Evolutionary conservation across 2,113 vertebrate genomes (phyloP).

Genomic region (Petromus typicus): DNA sequence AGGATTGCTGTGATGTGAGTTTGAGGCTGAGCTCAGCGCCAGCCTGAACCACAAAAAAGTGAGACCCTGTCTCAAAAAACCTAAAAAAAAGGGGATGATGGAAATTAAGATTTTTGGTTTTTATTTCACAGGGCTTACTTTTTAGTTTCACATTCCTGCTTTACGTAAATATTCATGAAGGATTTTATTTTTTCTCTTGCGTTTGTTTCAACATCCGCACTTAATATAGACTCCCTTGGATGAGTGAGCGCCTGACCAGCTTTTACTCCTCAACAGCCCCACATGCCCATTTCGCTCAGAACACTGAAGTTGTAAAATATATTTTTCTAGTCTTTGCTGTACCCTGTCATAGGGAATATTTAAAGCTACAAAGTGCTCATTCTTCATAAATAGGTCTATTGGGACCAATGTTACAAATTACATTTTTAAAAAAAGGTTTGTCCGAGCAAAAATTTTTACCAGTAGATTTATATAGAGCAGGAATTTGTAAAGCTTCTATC

Average conservation of each 20-base stretch:
- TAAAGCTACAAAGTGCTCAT: neutral
- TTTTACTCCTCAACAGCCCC: slow-evolving; percentile 20
- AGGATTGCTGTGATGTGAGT: too few species aligned
- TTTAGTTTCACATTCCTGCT: slow-evolving; percentile 29
- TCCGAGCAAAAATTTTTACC: neutral
- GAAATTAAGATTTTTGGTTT: slow-evolving; percentile 5
- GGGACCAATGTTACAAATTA: neutral
- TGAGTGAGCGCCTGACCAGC: slow-evolving; percentile 11
- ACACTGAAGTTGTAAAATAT: neutral
- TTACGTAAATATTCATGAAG: slow-evolving; percentile 44
- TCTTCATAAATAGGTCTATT: neutral
- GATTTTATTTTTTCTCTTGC: slow-evolving; percentile 25
- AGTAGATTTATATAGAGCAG: neutral
- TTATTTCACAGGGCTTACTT: neutral
- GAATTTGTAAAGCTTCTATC: neutral
- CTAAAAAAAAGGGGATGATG: neutral
- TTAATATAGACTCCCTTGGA: slow-evolving; percentile 44
- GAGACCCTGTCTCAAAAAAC: too few species aligned
- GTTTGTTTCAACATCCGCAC: slow-evolving; percentile 18
- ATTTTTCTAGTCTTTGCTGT: neutral
- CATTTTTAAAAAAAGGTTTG: neutral
- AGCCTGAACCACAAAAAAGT: too few species aligned
- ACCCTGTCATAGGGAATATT: neutral
- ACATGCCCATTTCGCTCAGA: neutral
- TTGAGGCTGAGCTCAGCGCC: too few species aligned